Base-by-base conservation (phyloP, 2,888 invertebrate genomes). In the Scrobipalpa atriplicella region DNA sequence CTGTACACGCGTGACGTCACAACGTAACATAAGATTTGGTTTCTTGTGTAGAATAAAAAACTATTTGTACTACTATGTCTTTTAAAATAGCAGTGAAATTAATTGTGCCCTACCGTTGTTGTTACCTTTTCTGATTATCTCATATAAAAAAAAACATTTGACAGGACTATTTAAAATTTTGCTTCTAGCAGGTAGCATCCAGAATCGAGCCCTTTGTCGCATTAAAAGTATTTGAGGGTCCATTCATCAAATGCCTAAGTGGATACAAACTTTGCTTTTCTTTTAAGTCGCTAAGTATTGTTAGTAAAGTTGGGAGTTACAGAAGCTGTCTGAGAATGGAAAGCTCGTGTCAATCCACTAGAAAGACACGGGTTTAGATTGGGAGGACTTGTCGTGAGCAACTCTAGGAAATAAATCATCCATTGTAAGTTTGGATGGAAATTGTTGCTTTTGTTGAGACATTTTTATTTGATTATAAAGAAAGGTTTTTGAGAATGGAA, bases 231-330 rank as follows among this genome's bases (percentile, higher is more conserved):
- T 52, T 52, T 72, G 62, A 9, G 70, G 72, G 71, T 70, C 64
- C 68, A 72, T 74, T 78, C 72, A 68, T 66, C 72, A 62, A 58
- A 68, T 60, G 68, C 71, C 70, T 73, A 72, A 76, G 71, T 73
- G 72, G 72, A 66, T 51, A 58, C 56, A 64, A 76, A 80, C 77
- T 79, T 79, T 73, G 72, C 75, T 78, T 78, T 81, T 76, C 77
- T 79, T 79, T 77, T 78, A 79, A 78, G 78, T 73, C 70, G 71
- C 68, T 78, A 79, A 79, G 77, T 77, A 77, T 79, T 79, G 76
- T 82, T 75, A 70, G 68, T 68, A 36, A 79, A 80, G 76, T 79
- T 77, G 71, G 72, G 62, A 66, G 52, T 56, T 66, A 56, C 56
- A 66, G 62, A 71, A 67, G 67, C 71, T 75, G 71, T 71, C 72